These are phyloP conservation scores for Heliconius hermathena DNA, from an alignment of 1,140 invertebrate genomes.

Conservation along the genomic window DNA sequence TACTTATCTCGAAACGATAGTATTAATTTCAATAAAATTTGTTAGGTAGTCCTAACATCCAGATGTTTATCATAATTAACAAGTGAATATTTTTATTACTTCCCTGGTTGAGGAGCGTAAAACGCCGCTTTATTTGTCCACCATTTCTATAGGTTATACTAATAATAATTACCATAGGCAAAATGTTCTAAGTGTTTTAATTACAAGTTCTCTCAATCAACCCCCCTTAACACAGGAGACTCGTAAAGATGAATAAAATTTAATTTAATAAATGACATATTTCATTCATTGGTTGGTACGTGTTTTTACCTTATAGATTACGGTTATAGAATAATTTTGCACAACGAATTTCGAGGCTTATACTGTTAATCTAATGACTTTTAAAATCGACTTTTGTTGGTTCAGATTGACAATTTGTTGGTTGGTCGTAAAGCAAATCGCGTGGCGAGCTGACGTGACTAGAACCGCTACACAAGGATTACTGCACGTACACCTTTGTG, in stretches of 20 bases:
- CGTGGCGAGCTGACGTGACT: conserved; percentile 61
- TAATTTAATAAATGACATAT: not conserved
- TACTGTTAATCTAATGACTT: conserved; percentile 66
- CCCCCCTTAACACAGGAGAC: not conserved
- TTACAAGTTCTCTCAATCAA: too few species aligned
- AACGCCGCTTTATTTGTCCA: too few species aligned
- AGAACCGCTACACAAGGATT: conserved; percentile 53
- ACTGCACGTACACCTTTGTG: conserved; percentile 60
- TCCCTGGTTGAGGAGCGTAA: too few species aligned
- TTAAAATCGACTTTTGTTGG: conserved; percentile 71
- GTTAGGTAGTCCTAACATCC: too few species aligned
- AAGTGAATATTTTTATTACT: too few species aligned
- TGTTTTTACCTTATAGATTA: conserved; percentile 13
- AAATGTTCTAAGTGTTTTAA: too few species aligned
- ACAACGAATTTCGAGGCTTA: conserved; percentile 50
- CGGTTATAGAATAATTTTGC: conserved; percentile 40
- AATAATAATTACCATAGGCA: too few species aligned
- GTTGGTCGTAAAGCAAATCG: conserved; percentile 53
- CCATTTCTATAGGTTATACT: too few species aligned
- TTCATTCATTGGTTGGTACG: not conserved
- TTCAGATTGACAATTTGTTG: conserved; percentile 44
- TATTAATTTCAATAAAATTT: too few species aligned
- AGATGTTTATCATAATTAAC: too few species aligned
- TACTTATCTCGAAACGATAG: not conserved
- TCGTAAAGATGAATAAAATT: not conserved